These are phyloP conservation scores for Macrosiphum euphorbiae DNA, from an alignment of 2,888 invertebrate genomes.

Conservation along the genomic window DNA sequence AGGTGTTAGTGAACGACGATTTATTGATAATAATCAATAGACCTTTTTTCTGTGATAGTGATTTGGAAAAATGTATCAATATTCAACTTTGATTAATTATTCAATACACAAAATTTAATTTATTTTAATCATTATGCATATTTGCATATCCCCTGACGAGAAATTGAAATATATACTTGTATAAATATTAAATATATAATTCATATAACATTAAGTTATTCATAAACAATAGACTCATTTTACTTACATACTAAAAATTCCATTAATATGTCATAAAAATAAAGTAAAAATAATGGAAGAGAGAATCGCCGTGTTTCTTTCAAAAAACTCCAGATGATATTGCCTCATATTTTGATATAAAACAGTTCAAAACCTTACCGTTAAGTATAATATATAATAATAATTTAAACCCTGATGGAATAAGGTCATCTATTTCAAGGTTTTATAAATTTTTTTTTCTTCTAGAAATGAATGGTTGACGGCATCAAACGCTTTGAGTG, in stretches of 20 bases:
- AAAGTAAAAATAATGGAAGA: neutral
- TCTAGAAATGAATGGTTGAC: neutral
- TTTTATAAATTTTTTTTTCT: neutral
- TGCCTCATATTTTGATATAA: neutral
- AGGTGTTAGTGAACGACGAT: neutral
- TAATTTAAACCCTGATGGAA: neutral
- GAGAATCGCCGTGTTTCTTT: neutral
- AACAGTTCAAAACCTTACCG: neutral
- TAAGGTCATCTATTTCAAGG: slow-evolving; percentile 18
- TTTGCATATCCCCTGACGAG: neutral
- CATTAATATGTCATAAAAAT: neutral
- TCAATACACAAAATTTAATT: neutral
- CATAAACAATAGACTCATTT: neutral
- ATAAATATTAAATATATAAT: neutral
- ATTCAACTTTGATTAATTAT: slow-evolving; percentile 10
- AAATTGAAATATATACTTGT: neutral
- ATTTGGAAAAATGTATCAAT: slow-evolving; percentile 13
- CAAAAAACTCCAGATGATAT: neutral
- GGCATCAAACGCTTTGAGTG: neutral
- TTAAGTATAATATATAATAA: neutral
- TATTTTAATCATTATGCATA: neutral
- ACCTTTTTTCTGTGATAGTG: neutral
- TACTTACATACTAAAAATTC: neutral
- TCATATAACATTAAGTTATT: neutral
- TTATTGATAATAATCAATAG: slow-evolving; percentile 27